These are phyloP conservation scores for Alligator sinensis DNA, from an alignment of 2,113 vertebrate species.

Conservation along the genomic window DNA sequence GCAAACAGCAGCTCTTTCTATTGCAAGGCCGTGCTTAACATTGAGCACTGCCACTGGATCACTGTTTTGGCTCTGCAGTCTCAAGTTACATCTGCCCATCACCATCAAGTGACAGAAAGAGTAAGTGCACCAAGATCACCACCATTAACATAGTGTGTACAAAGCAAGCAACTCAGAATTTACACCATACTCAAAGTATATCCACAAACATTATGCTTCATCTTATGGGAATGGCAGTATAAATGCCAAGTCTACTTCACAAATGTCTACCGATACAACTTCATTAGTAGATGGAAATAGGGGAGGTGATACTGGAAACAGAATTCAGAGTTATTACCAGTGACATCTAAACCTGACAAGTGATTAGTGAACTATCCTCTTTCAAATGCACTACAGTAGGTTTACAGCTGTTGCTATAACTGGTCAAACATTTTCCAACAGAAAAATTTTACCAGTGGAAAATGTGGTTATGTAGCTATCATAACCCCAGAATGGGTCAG, in stretches of 20 bases:
- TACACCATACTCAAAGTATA: not conserved
- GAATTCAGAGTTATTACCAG: constrained; percentile 19
- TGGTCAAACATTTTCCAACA: constrained; percentile 6
- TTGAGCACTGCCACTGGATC: not conserved
- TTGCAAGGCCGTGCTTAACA: accelerated
- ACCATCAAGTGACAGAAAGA: not conserved
- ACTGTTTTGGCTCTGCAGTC: not conserved
- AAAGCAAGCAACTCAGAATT: not conserved
- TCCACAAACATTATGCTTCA: too few relatives aligned
- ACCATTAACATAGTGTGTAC: not conserved
- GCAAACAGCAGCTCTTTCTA: not conserved
- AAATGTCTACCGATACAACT: not conserved
- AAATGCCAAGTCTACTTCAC: not conserved
- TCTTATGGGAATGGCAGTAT: not conserved
- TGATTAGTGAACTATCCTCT: not conserved
- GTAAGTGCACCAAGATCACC: not conserved
- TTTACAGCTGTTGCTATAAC: not conserved
- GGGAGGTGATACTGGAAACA: constrained; percentile 20
- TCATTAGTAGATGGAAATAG: not conserved
- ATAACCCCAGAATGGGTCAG: not conserved
- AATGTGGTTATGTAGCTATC: not conserved
- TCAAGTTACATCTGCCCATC: not conserved
- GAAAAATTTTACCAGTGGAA: not conserved
- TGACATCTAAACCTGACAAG: constrained; percentile 11
- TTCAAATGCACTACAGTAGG: not conserved